phyloP scores from a whole-genome alignment of 2,888 invertebrate genomes.

The Eristalinus aeneus region DNA sequence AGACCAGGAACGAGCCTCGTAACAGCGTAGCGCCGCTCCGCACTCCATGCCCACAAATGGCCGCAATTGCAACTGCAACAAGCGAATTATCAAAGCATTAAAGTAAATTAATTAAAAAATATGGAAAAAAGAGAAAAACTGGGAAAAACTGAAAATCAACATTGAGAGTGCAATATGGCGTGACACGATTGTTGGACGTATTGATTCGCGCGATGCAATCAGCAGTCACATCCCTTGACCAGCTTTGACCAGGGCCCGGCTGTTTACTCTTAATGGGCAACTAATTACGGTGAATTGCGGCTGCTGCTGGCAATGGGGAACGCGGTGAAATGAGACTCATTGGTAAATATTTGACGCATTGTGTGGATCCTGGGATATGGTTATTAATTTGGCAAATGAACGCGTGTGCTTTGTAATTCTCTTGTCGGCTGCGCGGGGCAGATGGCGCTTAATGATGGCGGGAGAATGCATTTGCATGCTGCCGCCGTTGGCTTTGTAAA shows the following conservation, averaged over 20 bases:
- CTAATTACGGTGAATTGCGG: conserved; percentile 61
- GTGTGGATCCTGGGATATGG: conserved; percentile 16
- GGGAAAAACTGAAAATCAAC: conserved; percentile 73
- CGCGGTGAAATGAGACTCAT: conserved; percentile 27
- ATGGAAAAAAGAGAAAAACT: background rate
- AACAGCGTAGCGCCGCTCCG: conserved; percentile 15
- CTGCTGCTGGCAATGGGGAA: background rate
- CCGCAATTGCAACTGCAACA: conserved; percentile 53
- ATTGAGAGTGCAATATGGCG: conserved; percentile 77
- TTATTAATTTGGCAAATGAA: conserved; percentile 40
- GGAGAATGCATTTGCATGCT: conserved; percentile 2
- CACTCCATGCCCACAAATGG: conserved; percentile 25
- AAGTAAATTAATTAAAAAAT: conserved; percentile 78
- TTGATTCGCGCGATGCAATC: conserved; percentile 51
- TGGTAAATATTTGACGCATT: conserved; percentile 54
- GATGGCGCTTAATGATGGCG: background rate
- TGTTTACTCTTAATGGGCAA: conserved; percentile 52
- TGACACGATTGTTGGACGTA: conserved; percentile 74
- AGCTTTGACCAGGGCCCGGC: background rate
- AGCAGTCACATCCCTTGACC: conserved; percentile 42
- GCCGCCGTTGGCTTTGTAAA: conserved; percentile 19
- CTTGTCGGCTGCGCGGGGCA: conserved; percentile 1
- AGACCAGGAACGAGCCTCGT: background rate
- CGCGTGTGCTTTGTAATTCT: conserved; percentile 30
- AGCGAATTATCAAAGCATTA: conserved; percentile 77